These are phyloP conservation scores for Neofelis nebulosa DNA, from an alignment of 2,113 vertebrate species.

Conservation along the genomic window DNA sequence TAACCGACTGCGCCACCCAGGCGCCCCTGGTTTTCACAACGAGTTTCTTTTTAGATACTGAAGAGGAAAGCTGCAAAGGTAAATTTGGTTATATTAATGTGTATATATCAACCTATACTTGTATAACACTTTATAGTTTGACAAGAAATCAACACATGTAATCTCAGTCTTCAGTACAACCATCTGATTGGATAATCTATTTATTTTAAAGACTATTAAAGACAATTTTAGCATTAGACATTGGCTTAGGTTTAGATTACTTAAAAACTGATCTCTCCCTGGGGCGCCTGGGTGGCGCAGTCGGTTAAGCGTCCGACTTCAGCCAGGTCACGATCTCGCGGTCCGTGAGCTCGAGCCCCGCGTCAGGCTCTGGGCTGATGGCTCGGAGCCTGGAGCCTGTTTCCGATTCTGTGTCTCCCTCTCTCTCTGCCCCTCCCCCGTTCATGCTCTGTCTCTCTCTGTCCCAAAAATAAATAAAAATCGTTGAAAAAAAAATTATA, in stretches of 20 bases:
- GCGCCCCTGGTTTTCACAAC: not conserved
- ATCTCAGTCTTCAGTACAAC: not conserved
- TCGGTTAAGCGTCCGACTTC: no score
- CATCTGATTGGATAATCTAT: not conserved
- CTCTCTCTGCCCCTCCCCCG: no score
- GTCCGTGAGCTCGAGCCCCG: no score
- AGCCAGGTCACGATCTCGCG: no score
- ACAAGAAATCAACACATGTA: not conserved
- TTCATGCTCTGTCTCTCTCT: no score
- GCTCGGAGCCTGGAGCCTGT: no score
- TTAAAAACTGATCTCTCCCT: not conserved
- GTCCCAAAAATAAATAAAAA: no score
- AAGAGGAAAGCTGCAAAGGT: not conserved
- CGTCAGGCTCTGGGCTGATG: no score
- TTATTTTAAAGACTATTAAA: not conserved
- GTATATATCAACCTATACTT: not conserved
- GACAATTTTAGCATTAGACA: not conserved
- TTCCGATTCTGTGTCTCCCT: no score
- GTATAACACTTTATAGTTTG: not conserved
- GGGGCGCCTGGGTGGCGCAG: no score
- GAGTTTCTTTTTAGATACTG: not conserved
- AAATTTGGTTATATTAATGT: not conserved
- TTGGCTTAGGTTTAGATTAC: not conserved
- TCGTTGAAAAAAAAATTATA: no score
- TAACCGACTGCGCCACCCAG: no score